Evolutionary conservation across 2,888 invertebrate species (phyloP).

Genomic region (Gastracanthus pulcherrimus): DNA sequence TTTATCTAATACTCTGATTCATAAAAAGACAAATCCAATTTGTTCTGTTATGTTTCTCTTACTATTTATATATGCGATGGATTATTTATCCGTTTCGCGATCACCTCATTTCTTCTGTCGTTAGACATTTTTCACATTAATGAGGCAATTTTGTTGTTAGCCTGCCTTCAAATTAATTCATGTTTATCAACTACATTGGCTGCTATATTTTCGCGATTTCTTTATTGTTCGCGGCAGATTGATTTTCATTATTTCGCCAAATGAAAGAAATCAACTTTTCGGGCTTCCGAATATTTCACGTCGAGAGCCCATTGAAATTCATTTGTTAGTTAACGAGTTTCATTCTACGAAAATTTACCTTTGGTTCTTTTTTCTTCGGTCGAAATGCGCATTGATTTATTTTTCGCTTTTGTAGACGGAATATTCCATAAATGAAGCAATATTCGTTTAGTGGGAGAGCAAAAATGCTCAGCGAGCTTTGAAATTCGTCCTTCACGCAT

Average conservation of each 20-base stretch:
- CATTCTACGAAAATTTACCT: background rate
- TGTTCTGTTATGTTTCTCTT: no score
- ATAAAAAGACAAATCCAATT: no score
- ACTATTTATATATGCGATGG: no score
- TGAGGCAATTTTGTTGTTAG: no score
- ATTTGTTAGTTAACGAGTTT: background rate
- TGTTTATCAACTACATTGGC: background rate
- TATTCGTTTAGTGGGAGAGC: no score
- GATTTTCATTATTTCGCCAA: background rate
- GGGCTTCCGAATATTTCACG: background rate
- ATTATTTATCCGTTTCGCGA: no score
- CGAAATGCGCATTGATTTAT: background rate
- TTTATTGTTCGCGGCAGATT: background rate
- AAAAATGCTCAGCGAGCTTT: background rate
- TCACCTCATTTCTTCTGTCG: no score
- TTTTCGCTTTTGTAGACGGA: slow-evolving; percentile 3
- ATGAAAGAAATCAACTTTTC: background rate
- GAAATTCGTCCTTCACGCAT: background rate
- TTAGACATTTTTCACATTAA: no score
- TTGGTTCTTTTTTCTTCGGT: background rate
- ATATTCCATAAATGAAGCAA: slow-evolving; percentile 10
- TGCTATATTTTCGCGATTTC: background rate
- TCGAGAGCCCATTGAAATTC: background rate
- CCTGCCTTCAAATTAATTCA: background rate
- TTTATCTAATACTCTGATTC: no score